Evolutionary conservation across 2,113 vertebrate genomes (phyloP), one percentile per base, ranked within the genome.

Genomic region (Sula dactylatra): DNA sequence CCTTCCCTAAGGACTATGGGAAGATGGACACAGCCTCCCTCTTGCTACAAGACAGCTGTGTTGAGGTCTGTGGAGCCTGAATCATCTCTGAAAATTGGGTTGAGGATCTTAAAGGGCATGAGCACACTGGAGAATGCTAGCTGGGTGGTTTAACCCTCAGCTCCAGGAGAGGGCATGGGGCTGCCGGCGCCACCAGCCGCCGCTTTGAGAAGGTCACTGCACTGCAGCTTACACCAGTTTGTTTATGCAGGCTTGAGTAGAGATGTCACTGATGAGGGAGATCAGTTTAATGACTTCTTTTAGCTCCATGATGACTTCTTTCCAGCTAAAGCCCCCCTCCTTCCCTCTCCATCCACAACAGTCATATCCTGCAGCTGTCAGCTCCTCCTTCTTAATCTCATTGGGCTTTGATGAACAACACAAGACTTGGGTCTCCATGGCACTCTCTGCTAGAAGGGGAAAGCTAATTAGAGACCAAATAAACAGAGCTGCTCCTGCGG

Each of bases 161-260:
- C 16, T 34, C 26, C 15, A 11, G 47, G 56, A 58, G 32, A 6
- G 32, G 55, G 11, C 61, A 34, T 1, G 1, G 40, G 14, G 70
- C 61, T 58, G 50, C 55, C 0, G 4, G 64, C 1, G 0, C 59
- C 65, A 67, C 15, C 40, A 24, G 67, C 54, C 2, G 1, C 42
- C 2, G 0, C 64, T 47, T 56, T 10, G 2, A 22, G 8, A 7
- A 79, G 54, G 71, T 93, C 52, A 38, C 29, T 2, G 5, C 40
- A 5, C 27, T 16, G 78, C 44, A 24, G 82, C 45, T 72, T 64
- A 16, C 45, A 3, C 22, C 38, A 31, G 24, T 55, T 45, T 78
- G 66, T 77, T 92, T 61, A 44, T 49, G 40, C 8, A 2, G 40
- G 13, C 70, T 55, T 2, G 34, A 52, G 36, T 11, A 50, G 64